Conservation (phyloP, 1,140 invertebrate genomes). For the Anadara kagoshimensis region DNA sequence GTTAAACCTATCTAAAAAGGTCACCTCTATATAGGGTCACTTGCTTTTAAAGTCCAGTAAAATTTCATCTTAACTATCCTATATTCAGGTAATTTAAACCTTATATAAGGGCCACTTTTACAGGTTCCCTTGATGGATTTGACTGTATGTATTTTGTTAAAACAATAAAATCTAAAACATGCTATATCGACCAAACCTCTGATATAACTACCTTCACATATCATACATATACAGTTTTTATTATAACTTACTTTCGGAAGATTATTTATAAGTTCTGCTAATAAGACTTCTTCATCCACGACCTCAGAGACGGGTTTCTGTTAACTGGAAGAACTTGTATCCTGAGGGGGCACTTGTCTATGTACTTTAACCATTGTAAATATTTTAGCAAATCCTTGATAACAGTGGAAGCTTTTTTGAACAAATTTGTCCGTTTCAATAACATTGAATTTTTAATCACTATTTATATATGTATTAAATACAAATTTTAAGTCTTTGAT, state of each 20-base stretch:
- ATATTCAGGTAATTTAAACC: too few relatives aligned
- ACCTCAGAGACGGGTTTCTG: constrained; percentile 26
- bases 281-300: constrained; percentile 38
- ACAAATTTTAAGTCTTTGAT: constrained; percentile 24
- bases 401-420: constrained; percentile 60
- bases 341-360: constrained; percentile 5
- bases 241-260: constrained; percentile 61
- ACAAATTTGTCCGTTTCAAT: constrained; percentile 60
- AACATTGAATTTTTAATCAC: constrained; percentile 42
- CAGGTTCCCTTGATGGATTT: too few relatives aligned
- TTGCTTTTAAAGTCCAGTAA: too few relatives aligned
- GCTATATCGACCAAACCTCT: too few relatives aligned
- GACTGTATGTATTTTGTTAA: too few relatives aligned
- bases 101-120: too few relatives aligned
- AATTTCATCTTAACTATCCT: too few relatives aligned
- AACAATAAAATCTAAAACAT: too few relatives aligned
- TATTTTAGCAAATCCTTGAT: constrained; percentile 62
- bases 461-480: constrained; percentile 49
- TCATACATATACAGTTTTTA: too few relatives aligned
- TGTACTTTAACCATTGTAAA: constrained; percentile 42
- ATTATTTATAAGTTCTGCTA: constrained; percentile 57
- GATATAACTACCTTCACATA: too few relatives aligned
- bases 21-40: too few relatives aligned
- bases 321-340: constrained; percentile 18
- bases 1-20: too few relatives aligned